Evolutionary conservation across 2,888 invertebrate species (phyloP).

Genomic region (Carabus problematicus): DNA sequence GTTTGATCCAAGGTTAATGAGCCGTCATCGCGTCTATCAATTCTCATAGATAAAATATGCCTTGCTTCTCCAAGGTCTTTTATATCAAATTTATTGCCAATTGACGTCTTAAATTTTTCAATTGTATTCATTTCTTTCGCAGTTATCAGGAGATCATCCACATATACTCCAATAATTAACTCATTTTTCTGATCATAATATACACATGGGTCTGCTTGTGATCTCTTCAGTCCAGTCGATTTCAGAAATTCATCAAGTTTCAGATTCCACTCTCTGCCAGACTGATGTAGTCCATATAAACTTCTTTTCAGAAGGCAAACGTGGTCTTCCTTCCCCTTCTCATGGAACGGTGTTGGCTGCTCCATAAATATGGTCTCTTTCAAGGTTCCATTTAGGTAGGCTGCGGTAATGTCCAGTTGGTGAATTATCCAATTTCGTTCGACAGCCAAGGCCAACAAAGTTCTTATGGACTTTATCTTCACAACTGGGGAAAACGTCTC

Average conservation of each 20-base stretch:
- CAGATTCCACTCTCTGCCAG: slow-evolving; percentile 16
- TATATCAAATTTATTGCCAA: slow-evolving; percentile 1
- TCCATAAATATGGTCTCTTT: slow-evolving; percentile 1
- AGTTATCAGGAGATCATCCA: slow-evolving; percentile 14
- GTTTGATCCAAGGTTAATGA: slow-evolving; percentile 16
- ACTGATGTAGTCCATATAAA: slow-evolving; percentile 18
- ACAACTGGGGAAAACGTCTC: slow-evolving; percentile 2
- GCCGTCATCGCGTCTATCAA: neutral
- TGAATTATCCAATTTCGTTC: slow-evolving; percentile 6
- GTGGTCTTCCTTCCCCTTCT: slow-evolving; percentile 9
- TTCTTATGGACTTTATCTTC: slow-evolving; percentile 14
- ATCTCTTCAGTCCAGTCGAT: slow-evolving; percentile 5
- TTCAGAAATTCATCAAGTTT: slow-evolving; percentile 10
- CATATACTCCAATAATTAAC: slow-evolving; percentile 16
- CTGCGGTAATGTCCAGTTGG: slow-evolving; percentile 11
- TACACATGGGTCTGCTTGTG: slow-evolving; percentile 24
- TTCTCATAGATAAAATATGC: slow-evolving; percentile 16
- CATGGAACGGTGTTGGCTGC: neutral
- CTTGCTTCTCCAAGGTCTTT: slow-evolving; percentile 19
- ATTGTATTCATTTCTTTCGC: neutral
- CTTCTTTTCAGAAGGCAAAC: slow-evolving; percentile 17
- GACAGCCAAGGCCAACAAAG: slow-evolving; percentile 11
- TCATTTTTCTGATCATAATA: slow-evolving; percentile 7
- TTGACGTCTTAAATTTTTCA: slow-evolving; percentile 16
- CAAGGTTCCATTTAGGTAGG: slow-evolving; percentile 17